Evolutionary conservation across 1,140 invertebrate genomes (phyloP).

Genomic region (Brachionus paranguensis): DNA sequence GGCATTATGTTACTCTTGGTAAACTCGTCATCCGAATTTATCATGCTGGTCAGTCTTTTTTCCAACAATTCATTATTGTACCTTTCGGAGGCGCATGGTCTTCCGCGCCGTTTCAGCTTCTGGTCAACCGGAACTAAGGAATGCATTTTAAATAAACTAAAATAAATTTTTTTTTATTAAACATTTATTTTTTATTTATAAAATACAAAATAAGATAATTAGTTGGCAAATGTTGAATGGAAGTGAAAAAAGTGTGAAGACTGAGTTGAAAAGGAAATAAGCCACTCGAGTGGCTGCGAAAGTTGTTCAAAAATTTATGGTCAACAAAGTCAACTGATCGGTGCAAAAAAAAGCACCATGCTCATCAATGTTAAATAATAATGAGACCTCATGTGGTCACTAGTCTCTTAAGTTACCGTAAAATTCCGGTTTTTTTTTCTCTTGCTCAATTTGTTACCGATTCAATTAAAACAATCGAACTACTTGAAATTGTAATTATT

Average conservation of each 20-base stretch:
- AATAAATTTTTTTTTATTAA: neutral
- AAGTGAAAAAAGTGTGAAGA: neutral
- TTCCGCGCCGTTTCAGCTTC: conserved; percentile 9
- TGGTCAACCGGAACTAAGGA: neutral
- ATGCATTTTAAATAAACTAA: neutral
- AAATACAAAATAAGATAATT: neutral
- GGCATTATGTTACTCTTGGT: conserved; percentile 33
- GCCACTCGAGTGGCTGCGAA: conserved; percentile 11
- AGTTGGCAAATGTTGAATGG: neutral
- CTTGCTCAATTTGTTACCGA: conserved; percentile 3
- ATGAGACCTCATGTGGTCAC: neutral
- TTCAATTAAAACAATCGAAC: conserved; percentile 30
- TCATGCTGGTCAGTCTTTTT: conserved; percentile 18
- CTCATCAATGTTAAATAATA: conserved; percentile 27
- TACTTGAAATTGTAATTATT: conserved; percentile 13
- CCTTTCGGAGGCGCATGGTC: conserved; percentile 18
- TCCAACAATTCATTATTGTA: conserved; percentile 21
- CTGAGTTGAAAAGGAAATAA: neutral
- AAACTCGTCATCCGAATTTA: conserved; percentile 35
- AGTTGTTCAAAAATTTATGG: neutral
- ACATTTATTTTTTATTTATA: neutral
- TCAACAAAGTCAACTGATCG: neutral
- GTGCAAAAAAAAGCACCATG: neutral
- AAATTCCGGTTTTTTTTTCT: neutral
- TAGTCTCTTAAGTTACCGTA: neutral